Evolutionary conservation across 2,113 vertebrate genomes (phyloP).

Genomic region (Chelonoidis abingdonii): DNA sequence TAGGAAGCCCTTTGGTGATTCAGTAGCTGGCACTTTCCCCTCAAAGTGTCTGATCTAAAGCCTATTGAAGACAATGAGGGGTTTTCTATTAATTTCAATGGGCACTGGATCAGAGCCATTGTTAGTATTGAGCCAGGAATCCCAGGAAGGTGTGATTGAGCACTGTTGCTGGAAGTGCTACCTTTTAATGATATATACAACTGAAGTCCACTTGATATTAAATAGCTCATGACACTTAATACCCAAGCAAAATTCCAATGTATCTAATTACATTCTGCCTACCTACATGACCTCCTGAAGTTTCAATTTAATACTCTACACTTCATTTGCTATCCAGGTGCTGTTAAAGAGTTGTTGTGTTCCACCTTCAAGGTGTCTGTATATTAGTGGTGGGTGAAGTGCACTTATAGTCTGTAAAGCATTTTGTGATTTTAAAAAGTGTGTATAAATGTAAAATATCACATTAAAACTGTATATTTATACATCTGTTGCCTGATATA

Average conservation of each 20-base stretch:
- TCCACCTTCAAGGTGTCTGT: not conserved
- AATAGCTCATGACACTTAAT: not conserved
- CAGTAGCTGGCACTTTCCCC: constrained; percentile 2
- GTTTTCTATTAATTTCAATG: not conserved
- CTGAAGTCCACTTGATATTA: not conserved
- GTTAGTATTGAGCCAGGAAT: not conserved
- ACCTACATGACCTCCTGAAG: not conserved
- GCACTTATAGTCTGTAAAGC: not conserved
- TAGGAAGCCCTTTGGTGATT: not conserved
- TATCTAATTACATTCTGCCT: not conserved
- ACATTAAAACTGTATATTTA: not conserved
- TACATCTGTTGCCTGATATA: not conserved
- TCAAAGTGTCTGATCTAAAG: not conserved
- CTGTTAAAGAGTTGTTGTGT: not conserved
- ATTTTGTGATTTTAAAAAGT: not conserved
- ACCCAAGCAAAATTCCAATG: not conserved
- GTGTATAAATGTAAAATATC: not conserved
- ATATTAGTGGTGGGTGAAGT: not conserved
- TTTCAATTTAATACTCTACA: not conserved
- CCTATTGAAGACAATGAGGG: not conserved
- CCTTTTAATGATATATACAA: not conserved
- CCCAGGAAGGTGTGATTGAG: not conserved
- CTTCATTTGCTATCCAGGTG: not conserved
- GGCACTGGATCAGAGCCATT: not conserved
- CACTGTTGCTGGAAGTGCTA: not conserved